These are phyloP conservation scores for Manis pentadactyla DNA, from an alignment of 2,797 vertebrate genomes.

Conservation along the genomic window DNA sequence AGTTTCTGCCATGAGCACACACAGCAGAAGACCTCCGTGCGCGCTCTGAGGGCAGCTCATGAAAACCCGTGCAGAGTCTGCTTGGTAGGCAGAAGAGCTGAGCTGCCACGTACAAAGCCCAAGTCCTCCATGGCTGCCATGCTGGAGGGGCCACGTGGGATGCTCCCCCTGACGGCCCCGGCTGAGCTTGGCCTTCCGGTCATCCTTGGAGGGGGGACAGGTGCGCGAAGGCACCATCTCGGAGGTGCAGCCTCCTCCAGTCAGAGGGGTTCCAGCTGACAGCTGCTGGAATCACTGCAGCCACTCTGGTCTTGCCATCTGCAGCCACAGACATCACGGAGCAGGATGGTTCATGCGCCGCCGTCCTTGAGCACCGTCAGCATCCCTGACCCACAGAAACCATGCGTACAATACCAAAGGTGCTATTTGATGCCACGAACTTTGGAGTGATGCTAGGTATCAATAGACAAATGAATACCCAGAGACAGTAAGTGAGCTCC, in stretches of 20 bases:
- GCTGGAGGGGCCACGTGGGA: background rate
- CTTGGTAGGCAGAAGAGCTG: background rate
- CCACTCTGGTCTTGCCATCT: background rate
- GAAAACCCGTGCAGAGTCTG: background rate
- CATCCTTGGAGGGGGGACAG: background rate
- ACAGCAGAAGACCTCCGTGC: rapidly evolving
- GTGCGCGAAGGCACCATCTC: background rate
- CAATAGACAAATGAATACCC: background rate
- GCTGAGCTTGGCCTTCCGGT: background rate
- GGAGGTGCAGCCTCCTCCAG: background rate
- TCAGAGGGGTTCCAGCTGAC: background rate
- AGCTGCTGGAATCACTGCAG: background rate
- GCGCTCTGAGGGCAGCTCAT: background rate
- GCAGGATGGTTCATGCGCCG: too few relatives aligned
- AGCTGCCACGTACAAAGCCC: background rate
- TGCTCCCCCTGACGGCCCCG: background rate
- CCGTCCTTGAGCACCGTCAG: background rate
- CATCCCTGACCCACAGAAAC: background rate
- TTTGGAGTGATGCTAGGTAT: background rate
- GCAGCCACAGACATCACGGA: background rate
- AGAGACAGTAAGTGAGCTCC: background rate
- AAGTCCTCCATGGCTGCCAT: background rate
- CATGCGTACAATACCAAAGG: background rate
- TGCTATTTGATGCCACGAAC: background rate
- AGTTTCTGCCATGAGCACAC: background rate